Percentiles rank a stretch among this genome's conserved stretches.
Conservation (phyloP, 2,888 invertebrate genomes). For the Anodontia alba region DNA sequence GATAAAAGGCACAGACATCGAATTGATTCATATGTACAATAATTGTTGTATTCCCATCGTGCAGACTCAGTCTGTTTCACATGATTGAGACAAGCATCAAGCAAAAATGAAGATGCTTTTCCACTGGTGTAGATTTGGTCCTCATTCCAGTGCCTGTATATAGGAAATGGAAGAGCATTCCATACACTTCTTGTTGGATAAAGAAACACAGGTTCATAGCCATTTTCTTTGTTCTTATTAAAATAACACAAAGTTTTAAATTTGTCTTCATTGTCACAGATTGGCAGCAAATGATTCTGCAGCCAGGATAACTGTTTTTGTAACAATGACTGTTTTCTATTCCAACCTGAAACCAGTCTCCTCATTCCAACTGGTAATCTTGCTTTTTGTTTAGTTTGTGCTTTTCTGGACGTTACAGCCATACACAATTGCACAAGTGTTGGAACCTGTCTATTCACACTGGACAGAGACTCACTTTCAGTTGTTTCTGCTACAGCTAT, state of each 20-base stretch:
- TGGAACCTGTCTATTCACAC: conserved; percentile 45
- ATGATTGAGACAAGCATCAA: conserved; percentile 11
- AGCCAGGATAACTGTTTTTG: conserved; percentile 57
- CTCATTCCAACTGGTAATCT: conserved; percentile 42
- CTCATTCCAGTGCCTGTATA: background rate
- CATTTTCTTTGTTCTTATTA: background rate
- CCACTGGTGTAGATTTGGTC: background rate
- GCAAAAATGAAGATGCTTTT: conserved; percentile 37
- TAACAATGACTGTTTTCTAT: conserved; percentile 19
- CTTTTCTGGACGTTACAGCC: conserved; percentile 27
- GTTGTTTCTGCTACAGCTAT: background rate
- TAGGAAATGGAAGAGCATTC: conserved; percentile 25
- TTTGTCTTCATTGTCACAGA: background rate
- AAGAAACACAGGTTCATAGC: background rate
- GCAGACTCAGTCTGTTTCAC: background rate
- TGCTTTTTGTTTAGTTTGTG: background rate
- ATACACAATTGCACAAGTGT: conserved; percentile 60
- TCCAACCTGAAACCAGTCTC: conserved; percentile 23
- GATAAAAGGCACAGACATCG: background rate
- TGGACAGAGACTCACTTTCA: conserved; percentile 6
- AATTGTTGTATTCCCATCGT: conserved; percentile 1
- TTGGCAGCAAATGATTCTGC: conserved; percentile 48
- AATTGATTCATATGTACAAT: background rate
- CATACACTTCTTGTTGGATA: conserved; percentile 41
- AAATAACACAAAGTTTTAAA: background rate